Conservation (phyloP, 2,888 invertebrate species). For the Drosophila glabriapex region DNA sequence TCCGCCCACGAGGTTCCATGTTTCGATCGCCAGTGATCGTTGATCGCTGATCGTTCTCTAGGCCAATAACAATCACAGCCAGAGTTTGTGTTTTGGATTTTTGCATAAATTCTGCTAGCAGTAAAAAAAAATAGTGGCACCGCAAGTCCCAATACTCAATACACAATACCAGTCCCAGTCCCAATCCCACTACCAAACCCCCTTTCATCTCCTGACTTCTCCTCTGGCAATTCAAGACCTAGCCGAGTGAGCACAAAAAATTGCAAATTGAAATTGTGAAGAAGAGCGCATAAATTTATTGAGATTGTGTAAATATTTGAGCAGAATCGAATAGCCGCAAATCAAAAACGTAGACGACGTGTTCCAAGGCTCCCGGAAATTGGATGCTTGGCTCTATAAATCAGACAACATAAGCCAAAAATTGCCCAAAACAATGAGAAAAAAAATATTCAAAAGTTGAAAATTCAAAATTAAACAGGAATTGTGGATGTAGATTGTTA, state of each 20-base stretch:
- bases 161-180: slow-evolving; percentile 13
- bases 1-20: slow-evolving; percentile 65
- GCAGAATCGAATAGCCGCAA: slow-evolving; percentile 54
- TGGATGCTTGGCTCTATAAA: slow-evolving; percentile 48
- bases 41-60: slow-evolving; percentile 62
- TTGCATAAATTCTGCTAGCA: slow-evolving; percentile 71
- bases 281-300: slow-evolving; percentile 80
- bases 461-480: background rate
- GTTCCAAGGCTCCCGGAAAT: slow-evolving; percentile 53
- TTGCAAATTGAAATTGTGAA: slow-evolving; percentile 79
- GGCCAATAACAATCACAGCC: slow-evolving; percentile 73
- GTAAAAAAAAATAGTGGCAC: slow-evolving; percentile 33
- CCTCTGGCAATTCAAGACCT: slow-evolving; percentile 2
- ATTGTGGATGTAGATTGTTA: background rate
- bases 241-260: slow-evolving; percentile 39
- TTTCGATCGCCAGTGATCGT: slow-evolving; percentile 49
- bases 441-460: background rate
- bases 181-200: slow-evolving; percentile 1
- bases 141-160: slow-evolving; percentile 23
- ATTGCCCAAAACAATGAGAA: slow-evolving; percentile 23
- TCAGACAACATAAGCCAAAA: slow-evolving; percentile 26
- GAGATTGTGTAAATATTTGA: slow-evolving; percentile 78
- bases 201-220: background rate
- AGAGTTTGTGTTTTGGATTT: slow-evolving; percentile 46
- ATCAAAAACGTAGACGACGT: slow-evolving; percentile 42